Evolutionary conservation across 2,113 vertebrate genomes (phyloP).

Genomic region (Grallaria varia): DNA sequence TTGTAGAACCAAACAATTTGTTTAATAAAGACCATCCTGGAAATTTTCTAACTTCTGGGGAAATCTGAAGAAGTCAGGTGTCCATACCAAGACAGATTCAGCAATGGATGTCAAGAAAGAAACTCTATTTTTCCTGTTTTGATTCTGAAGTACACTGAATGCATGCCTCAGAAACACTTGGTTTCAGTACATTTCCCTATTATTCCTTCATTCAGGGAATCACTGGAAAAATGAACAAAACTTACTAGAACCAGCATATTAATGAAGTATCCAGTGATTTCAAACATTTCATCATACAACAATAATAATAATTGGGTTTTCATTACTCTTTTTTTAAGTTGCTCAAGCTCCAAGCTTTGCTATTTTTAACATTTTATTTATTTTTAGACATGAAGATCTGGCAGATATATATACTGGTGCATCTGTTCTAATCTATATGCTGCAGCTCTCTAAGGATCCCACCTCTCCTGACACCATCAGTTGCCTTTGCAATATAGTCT

Average conservation of each 20-base stretch:
- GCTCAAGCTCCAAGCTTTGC: background rate
- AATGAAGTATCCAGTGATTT: background rate
- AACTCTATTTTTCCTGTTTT: background rate
- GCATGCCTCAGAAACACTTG: background rate
- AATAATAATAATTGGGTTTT: accelerated
- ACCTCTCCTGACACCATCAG: background rate
- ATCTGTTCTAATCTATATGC: background rate
- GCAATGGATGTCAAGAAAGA: background rate
- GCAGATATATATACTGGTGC: background rate
- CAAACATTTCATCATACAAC: background rate
- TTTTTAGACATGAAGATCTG: background rate
- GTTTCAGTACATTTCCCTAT: background rate
- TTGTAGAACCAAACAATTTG: background rate
- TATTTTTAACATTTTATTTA: background rate
- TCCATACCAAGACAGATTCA: background rate
- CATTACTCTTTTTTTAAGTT: background rate
- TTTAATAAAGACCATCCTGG: background rate
- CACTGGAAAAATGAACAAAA: background rate
- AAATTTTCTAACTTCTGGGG: background rate
- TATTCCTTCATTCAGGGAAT: background rate
- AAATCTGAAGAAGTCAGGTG: background rate
- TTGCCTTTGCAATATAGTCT: background rate
- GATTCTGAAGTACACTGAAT: background rate
- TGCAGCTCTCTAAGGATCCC: background rate
- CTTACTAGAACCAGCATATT: background rate